Evolutionary conservation across 2,888 invertebrate genomes (phyloP), one percentile per base, ranked within the genome.

Genomic region (Anaspis maculata): DNA sequence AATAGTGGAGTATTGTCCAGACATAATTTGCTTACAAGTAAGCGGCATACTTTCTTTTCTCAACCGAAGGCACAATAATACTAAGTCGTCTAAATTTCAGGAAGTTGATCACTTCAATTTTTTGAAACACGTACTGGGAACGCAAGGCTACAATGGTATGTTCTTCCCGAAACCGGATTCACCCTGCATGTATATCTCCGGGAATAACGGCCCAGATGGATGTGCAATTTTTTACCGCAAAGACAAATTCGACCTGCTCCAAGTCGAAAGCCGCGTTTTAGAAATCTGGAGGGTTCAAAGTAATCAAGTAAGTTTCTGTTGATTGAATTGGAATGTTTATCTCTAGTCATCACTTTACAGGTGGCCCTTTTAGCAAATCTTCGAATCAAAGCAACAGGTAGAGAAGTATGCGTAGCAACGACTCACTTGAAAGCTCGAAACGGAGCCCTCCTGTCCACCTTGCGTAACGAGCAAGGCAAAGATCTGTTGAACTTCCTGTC

Each of bases 161-260:
- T 84, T 83, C 61, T 76, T 76, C 51, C 79, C 83, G 1, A 85
- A 85, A 61, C 83, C 83, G 1, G 80, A 83, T 51, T 84, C 83
- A 0, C 84, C 84, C 0, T 83, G 83, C 59, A 64, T 83, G 25
- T 81, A 83, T 51, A 72, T 80, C 25, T 69, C 73, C 39, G 75
- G 77, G 42, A 82, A 82, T 54, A 78, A 77, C 50, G 85, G 85
- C 1, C 83, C 84, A 0, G 85, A 85, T 61, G 84, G 85, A 5
- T 85, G 84, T 60, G 83, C 84, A 15, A 69, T 85, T 30, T 84
- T 85, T 61, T 83, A 74, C 58, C 70, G 74, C 41, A 69, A 69
- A 28, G 69, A 73, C 42, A 76, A 76, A 57, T 76, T 80, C 45
- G 72, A 77, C 34, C 59, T 80, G 30, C 49, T 77, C 13, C 65